These are phyloP conservation scores for Ceratitis capitata DNA, from an alignment of 1,140 invertebrate genomes.

Conservation along the genomic window DNA sequence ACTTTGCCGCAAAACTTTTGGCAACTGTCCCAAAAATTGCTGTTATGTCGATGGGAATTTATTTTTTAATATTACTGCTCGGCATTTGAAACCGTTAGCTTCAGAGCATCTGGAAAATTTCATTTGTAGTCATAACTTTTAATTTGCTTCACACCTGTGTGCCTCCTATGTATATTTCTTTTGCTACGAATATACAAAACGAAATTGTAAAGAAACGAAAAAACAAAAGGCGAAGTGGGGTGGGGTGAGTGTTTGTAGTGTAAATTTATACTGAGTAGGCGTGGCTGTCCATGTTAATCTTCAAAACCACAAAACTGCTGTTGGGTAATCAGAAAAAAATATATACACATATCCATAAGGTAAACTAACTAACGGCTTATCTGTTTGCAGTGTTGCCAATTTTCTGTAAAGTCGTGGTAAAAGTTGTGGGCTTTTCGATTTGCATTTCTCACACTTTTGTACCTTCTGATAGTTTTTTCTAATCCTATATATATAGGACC, in stretches of 20 bases:
- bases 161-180: background rate
- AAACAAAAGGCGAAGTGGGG: background rate
- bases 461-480: too few species aligned
- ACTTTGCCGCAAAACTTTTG: slow-evolving; percentile 3
- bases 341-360: background rate
- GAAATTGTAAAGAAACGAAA: background rate
- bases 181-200: background rate
- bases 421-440: too few species aligned
- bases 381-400: too few species aligned
- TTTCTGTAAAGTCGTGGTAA: too few species aligned
- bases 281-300: background rate
- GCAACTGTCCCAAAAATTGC: slow-evolving; percentile 9
- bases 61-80: background rate
- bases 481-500: too few species aligned
- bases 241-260: too few species aligned
- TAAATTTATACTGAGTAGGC: too few species aligned
- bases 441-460: too few species aligned
- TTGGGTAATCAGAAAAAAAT: background rate
- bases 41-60: background rate
- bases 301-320: background rate
- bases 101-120: too few species aligned
- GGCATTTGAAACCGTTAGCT: background rate
- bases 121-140: slow-evolving; percentile 6
- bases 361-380: background rate
- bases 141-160: slow-evolving; percentile 21